Base-by-base conservation (phyloP, 30 jellyfish, hydroid and myxozoan genomes). In the Sanderia malayensis region DNA sequence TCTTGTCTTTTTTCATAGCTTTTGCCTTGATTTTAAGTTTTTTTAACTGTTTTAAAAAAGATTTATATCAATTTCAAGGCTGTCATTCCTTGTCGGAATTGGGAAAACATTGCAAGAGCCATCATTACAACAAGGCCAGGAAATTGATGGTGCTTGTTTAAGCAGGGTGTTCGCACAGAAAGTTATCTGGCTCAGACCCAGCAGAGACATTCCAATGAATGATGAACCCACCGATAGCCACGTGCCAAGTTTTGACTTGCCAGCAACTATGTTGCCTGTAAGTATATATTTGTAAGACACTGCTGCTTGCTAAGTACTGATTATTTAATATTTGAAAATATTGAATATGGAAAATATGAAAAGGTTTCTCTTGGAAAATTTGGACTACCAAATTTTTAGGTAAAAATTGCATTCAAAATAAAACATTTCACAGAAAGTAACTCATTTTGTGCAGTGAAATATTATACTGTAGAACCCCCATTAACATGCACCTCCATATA, bases 121-220 rank as follows among this genome's bases (percentile, higher is more conserved):
- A 41, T 41, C 11, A 15, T 41, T 41, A 41, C 55, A 41, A 15
- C 55, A 41, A 41, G 55, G 55, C 55, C 8, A 41, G 55, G 55
- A 41, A 41, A 41, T 41, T 41, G 55, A 41, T 41, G 55, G 55
- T 41, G 55, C 55, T 41, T 41, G 55, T 41, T 41, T 6, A 41
- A 41, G 55, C 55, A 41, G 55, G 55, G 55, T 41, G 8, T 41
- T 41, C 15, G 55, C 55, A 41, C 55, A 41, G 55, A 41, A 41
- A 41, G 55, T 41, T 41, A 41, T 41, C 55, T 41, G 55, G 55
- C 11, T 41, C 55, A 41, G 55, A 41, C 55, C 55, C 55, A 41
- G 55, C 55, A 41, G 55, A 41, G 55, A 41, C 55, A 41, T 41
- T 41, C 55, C 8, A 41, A 6, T 41, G 55, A 41, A 41, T 15